Conservation (phyloP, 2,888 invertebrate genomes). For the Lasioglossum pauxillum region DNA sequence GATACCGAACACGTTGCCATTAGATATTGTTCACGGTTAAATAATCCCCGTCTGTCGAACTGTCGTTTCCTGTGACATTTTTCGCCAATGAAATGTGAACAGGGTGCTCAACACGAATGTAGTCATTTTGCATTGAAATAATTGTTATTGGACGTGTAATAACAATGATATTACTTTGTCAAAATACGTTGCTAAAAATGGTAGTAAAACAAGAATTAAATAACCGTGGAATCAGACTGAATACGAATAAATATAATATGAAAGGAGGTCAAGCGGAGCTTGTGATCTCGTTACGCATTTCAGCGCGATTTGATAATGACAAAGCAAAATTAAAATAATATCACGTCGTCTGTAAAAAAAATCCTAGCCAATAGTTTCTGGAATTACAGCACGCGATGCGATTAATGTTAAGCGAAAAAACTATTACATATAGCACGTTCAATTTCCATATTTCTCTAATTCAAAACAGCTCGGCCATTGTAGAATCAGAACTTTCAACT, state of each 20-base stretch:
- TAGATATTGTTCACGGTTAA: background rate
- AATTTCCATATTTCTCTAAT: background rate
- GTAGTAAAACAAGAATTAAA: background rate
- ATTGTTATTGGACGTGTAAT: background rate
- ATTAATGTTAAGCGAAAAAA: background rate
- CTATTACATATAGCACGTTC: background rate
- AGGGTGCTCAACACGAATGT: background rate
- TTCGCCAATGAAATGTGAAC: too few relatives aligned
- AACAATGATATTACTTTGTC: background rate
- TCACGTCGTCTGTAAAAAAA: background rate
- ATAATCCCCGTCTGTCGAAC: background rate
- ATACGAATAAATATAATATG: background rate
- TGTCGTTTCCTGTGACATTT: background rate
- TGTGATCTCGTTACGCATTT: constrained; percentile 6
- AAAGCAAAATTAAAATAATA: constrained; percentile 1
- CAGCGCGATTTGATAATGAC: background rate
- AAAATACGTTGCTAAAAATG: background rate
- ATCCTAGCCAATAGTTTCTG: background rate
- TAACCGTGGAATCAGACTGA: background rate
- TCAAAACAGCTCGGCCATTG: background rate
- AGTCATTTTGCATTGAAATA: background rate
- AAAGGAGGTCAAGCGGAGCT: background rate
- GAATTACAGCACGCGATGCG: background rate
- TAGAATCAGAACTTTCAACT: constrained; percentile 16
- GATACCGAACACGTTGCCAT: background rate